Percentiles rank a stretch among this genome's conserved stretches.
These are phyloP conservation scores for Marmota monax DNA, from an alignment of 2,113 vertebrate genomes.

Conservation along the genomic window DNA sequence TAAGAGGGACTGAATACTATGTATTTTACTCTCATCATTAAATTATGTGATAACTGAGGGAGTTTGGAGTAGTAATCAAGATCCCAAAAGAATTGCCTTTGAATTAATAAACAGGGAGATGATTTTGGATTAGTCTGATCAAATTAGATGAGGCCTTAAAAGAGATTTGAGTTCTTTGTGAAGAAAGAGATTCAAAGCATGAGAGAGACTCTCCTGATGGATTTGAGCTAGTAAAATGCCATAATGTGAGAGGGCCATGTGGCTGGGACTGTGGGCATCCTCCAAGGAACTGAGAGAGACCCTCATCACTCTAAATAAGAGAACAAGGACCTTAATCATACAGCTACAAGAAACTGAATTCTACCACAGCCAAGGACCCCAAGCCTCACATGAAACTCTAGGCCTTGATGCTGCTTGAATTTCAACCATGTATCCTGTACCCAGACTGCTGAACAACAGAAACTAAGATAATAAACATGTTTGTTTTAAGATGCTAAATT, in stretches of 20 bases:
- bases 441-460: neutral
- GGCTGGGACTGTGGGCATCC: neutral
- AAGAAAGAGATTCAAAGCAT: neutral
- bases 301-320: neutral
- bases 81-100: neutral
- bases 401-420: accelerated
- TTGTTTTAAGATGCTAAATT: neutral
- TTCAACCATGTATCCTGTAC: neutral
- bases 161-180: neutral
- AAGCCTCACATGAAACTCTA: neutral
- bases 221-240: neutral
- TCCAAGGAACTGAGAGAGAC: neutral
- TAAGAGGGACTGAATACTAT: neutral
- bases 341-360: neutral
- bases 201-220: neutral
- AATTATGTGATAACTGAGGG: neutral
- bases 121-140: neutral
- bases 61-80: constrained; percentile 11
- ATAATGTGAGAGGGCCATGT: neutral
- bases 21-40: neutral
- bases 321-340: neutral
- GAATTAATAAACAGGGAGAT: constrained; percentile 26
- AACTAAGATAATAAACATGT: neutral
- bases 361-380: neutral
- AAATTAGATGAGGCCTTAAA: constrained; percentile 10